Base-by-base conservation (phyloP, 2,113 vertebrate species). In the Raja brachyura region DNA sequence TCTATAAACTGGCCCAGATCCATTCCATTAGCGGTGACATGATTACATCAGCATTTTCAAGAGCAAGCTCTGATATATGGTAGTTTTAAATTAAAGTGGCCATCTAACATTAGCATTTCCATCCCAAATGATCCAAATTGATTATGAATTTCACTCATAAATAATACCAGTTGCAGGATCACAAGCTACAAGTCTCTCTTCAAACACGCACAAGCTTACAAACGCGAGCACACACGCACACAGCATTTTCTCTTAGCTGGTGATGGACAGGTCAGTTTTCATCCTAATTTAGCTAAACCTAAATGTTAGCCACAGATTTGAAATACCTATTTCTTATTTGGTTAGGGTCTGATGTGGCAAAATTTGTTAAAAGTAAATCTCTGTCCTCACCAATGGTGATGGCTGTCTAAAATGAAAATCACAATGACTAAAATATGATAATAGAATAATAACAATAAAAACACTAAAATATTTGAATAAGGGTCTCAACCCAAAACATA, bases 51-150 rank as follows among this genome's bases (percentile, higher is more conserved):
- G 61, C n/a, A 31, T 88, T 88, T 63, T 31, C 61, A 59, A 33
- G 59, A 88, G 25, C 28, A 88, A 59, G 28, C 28, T n/a, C 63
- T 63, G 59, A 88, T 88, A 6, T 61, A 88, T 66, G 59, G 61
- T 63, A 14, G 59, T 88, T 88, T 88, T 63, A 88, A 73, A 88
- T 63, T 31, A 88, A 88, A 88, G 83, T 88, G 83, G 61, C 61
- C 59, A 88, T 88, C 14, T 63, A 63, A 63, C 83, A 88, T 88
- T 88, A 66, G 31, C 28, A 88, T 63, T 31, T 88, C 59, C n/a
- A 66, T n/a, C 59, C 5, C 61, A 63, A 56, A 22, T 56, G 20
- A 59, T 11, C 54, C 79, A 83, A 83, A 83, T 28, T 83, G 48
- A 83, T 10, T 59, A 18, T 22, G 22, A 83, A 83, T 79, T 83